Conservation (phyloP, 2,888 invertebrate species). For the Gortyna flavago region DNA sequence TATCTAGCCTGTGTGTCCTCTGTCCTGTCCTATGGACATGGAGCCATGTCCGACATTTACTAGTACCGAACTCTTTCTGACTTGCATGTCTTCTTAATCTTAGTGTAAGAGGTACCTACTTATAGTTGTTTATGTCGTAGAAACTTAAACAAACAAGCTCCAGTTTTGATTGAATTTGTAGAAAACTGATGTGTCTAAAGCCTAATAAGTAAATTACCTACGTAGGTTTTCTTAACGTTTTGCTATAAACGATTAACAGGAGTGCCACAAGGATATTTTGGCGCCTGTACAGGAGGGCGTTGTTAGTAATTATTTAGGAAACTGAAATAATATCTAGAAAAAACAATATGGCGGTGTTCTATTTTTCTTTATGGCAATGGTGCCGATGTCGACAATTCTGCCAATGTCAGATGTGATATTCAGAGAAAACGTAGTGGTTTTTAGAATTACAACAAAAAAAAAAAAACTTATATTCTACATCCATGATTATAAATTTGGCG, state of each 20-base stretch:
- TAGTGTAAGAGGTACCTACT: slow-evolving; percentile 36
- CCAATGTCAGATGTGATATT: too few species aligned
- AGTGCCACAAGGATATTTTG: neutral
- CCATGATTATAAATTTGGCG: too few species aligned
- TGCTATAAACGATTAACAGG: slow-evolving; percentile 20
- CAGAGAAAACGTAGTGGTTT: too few species aligned
- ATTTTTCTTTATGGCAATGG: too few species aligned
- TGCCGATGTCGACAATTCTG: too few species aligned
- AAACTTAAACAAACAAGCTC: slow-evolving; percentile 24
- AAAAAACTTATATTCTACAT: too few species aligned
- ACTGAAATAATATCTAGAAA: neutral
- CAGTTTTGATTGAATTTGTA: slow-evolving; percentile 42
- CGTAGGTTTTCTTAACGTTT: slow-evolving; percentile 34
- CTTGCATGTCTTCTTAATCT: slow-evolving; percentile 41
- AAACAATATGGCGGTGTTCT: neutral
- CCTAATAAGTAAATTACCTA: slow-evolving; percentile 24
- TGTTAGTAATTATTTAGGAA: neutral
- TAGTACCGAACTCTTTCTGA: slow-evolving; percentile 22
- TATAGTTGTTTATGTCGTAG: slow-evolving; percentile 47
- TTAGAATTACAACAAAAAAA: too few species aligned
- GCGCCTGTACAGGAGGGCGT: neutral
- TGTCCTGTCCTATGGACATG: slow-evolving; percentile 23
- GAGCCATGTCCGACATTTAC: slow-evolving; percentile 39
- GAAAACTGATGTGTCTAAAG: slow-evolving; percentile 26
- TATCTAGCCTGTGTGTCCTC: slow-evolving; percentile 20